Conservation (phyloP, 2,888 invertebrate genomes). For the Loripinus fragilis region DNA sequence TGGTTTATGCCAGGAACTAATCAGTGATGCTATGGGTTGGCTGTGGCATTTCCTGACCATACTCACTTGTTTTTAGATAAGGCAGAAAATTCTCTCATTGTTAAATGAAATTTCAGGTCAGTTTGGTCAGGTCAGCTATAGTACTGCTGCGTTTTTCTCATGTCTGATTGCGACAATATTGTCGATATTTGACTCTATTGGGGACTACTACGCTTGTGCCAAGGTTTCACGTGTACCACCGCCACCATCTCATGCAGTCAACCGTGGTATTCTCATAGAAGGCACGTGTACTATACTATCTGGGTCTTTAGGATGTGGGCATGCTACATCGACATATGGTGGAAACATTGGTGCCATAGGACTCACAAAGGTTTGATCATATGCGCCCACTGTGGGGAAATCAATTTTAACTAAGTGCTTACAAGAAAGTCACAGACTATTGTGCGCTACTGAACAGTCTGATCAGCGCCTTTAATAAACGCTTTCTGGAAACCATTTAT, state of each 20-base stretch:
- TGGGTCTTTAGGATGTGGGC: constrained; percentile 93
- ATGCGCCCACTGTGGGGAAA: no score
- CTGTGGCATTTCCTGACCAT: no score
- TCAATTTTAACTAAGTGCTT: no score
- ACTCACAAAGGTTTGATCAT: constrained; percentile 88
- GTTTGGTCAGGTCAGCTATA: constrained; percentile 70
- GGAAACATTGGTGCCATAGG: constrained; percentile 95
- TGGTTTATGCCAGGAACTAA: no score
- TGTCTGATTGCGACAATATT: constrained; percentile 70
- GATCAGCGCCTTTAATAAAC: no score
- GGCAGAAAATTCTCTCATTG: no score
- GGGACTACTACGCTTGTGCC: constrained; percentile 95
- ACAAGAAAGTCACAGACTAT: no score
- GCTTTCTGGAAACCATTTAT: no score
- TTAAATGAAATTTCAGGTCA: constrained; percentile 58
- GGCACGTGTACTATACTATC: constrained; percentile 92
- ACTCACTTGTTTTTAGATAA: no score
- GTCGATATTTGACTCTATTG: constrained; percentile 85
- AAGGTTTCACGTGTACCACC: constrained; percentile 88
- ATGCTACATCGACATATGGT: constrained; percentile 94
- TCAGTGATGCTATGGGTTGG: no score
- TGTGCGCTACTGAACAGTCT: no score
- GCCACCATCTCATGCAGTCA: constrained; percentile 93
- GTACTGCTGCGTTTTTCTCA: constrained; percentile 65
- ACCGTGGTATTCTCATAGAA: constrained; percentile 90